Evolutionary conservation across 2,888 invertebrate species (phyloP).

Genomic region (Nomada ferruginata): DNA sequence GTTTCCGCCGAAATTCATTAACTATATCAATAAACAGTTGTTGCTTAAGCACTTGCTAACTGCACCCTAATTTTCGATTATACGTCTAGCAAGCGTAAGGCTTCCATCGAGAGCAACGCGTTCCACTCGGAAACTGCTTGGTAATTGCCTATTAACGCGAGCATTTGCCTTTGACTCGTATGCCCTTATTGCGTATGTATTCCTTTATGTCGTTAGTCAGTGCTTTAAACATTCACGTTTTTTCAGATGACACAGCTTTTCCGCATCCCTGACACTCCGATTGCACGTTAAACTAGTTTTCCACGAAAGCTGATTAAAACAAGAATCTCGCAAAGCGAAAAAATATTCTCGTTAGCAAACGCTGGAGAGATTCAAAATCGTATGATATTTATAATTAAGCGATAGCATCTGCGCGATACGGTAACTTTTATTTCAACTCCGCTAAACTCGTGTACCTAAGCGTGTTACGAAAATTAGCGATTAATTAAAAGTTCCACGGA

Average conservation of each 20-base stretch:
- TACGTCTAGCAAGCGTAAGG: constrained; percentile 38
- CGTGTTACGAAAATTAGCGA: neutral
- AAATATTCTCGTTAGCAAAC: neutral
- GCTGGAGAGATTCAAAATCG: constrained; percentile 12
- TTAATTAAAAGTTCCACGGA: constrained; percentile 14
- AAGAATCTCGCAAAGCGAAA: neutral
- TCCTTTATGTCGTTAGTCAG: constrained; percentile 26
- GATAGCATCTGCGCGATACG: neutral
- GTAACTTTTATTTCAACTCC: constrained; percentile 2
- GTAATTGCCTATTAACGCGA: constrained; percentile 50
- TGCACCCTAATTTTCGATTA: constrained; percentile 52
- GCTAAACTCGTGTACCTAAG: neutral
- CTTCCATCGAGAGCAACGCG: constrained; percentile 32
- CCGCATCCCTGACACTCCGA: neutral
- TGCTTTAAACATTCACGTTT: constrained; percentile 16
- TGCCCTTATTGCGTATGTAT: constrained; percentile 22
- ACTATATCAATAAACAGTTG: constrained; percentile 46
- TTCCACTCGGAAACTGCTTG: constrained; percentile 35
- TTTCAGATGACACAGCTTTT: constrained; percentile 21
- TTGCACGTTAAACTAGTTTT: constrained; percentile 27
- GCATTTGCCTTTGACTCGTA: constrained; percentile 43
- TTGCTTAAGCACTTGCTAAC: constrained; percentile 48
- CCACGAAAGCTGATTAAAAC: constrained; percentile 14
- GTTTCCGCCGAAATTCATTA: constrained; percentile 40
- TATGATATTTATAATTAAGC: constrained; percentile 20